Base-by-base conservation (phyloP, 2,888 invertebrate genomes). In the Homarus gammarus region DNA sequence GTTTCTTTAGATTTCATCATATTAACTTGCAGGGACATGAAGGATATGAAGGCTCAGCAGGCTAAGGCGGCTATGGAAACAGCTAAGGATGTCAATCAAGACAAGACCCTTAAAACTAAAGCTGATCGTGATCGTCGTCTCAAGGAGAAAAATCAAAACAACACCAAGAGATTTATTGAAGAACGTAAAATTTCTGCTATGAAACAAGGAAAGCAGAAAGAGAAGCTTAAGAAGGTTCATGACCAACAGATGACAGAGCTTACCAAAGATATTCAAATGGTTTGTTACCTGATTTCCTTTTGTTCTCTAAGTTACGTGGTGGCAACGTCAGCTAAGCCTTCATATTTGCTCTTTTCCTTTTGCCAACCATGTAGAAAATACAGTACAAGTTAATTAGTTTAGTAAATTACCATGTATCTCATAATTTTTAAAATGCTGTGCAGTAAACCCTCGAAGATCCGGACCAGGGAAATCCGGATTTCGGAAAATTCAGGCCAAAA, bases 61-160 rank as follows among this genome's bases (percentile, higher is more conserved):
- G 98, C 99, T 5, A 99, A 98, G 95, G 96, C 97, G 93, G 99
- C 99, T 81, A 98, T 99, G 93, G 99, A 99, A 94, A 99, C 99
- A 33, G 97, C 97, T 93, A 98, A 98, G 94, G 98, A 98, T 93
- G 98, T 99, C 75, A 96, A 97, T 93, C 97, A 97, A 94, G 99
- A 99, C 94, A 99, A 99, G 94, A 97, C 97, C 0, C 95, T 99
- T 87, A 95, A 99, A 94, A 99, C 99, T 88, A 98, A 99, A 93
- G 98, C 98, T 91, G 99, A 99, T 94, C 97, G 98, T 93, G 99
- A 99, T 94, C 96, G 99, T 72, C 95, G 99, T 73, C 95, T 99
- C 87, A 95, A 97, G 44, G 98, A 99, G 94, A 98, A 99, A 94
- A 98, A 99, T 93, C 98, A 99, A 93, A 99, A 99, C 94, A 99